Base-by-base conservation (phyloP, 2,888 invertebrate genomes). In the Deilephila porcellus region DNA sequence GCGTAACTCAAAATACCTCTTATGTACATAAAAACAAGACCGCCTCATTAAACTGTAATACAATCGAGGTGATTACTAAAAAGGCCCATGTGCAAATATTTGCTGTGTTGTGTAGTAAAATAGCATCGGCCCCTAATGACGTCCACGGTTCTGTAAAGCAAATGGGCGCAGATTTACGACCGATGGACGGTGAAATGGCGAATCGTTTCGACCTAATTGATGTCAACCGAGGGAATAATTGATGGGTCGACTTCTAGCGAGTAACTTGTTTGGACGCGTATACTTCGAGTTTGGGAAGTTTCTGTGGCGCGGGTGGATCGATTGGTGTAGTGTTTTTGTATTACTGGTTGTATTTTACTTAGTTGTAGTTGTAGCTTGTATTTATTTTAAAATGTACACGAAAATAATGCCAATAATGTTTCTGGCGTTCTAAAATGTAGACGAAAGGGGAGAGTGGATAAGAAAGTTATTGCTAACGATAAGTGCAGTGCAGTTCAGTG, bases 121-220 rank as follows among this genome's bases (percentile, higher is more conserved):
- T 60, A 32, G 34, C 25, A 29, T 53, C 14, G 63, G 56, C 76
- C 56, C 70, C 74, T 82, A 82, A 82, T 81, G 80, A 81, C 71
- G 60, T 64, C 56, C 72, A 62, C 71, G 73, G 25, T 73, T 74
- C 45, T 81, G 76, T 77, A 78, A 72, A 71, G 77, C 59, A 76
- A 80, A 81, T 73, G 71, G 71, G 73, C 73, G 70, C 62, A 73
- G 76, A 78, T 82, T 82, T 81, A 82, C 77, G 81, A 78, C 76
- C 73, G 62, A 74, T 53, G 72, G 72, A 71, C 75, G 74, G 71
- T 73, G 63, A 78, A 81, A 80, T 72, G 60, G 77, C 75, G 72
- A 75, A 76, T 78, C 73, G 72, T 76, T 72, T 20, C 74, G 72
- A 73, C 74, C 74, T 79, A 81, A 81, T 80, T 81, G 74, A 79